These are phyloP conservation scores for Ophonus ardosiacus DNA, from an alignment of 2,888 invertebrate species.

Conservation along the genomic window DNA sequence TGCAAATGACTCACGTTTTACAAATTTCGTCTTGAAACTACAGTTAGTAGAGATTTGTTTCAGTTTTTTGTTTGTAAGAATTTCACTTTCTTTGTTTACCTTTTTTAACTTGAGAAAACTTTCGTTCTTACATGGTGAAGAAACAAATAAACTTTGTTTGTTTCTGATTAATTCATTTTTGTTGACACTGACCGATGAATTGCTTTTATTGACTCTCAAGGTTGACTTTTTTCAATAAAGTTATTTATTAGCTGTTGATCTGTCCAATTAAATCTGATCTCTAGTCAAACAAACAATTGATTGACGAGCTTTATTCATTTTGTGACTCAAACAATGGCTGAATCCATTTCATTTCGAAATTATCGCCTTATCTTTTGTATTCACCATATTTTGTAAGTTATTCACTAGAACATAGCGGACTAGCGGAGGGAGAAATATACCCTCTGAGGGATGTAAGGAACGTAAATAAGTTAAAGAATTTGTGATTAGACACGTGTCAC, in stretches of 20 bases:
- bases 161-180: conserved; percentile 17
- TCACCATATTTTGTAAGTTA: background rate
- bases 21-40: background rate
- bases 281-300: background rate
- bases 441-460: background rate
- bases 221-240: background rate
- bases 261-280: conserved; percentile 2
- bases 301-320: background rate
- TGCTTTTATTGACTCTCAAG: conserved; percentile 11
- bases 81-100: conserved; percentile 32
- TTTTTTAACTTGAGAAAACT: background rate
- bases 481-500: conserved; percentile 31
- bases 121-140: conserved; percentile 1
- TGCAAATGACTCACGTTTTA: background rate
- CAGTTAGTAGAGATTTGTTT: background rate
- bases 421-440: background rate
- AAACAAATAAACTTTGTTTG: background rate
- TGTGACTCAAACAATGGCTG: background rate
- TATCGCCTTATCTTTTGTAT: background rate
- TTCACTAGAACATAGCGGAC: background rate
- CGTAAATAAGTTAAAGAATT: conserved; percentile 38
- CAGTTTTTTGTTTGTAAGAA: background rate
- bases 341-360: background rate
- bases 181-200: conserved; percentile 24
- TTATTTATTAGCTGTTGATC: conserved; percentile 24